Evolutionary conservation across 2,888 invertebrate species (phyloP), one percentile per base, ranked within the genome.

Genomic region (Tineola bisselliella): DNA sequence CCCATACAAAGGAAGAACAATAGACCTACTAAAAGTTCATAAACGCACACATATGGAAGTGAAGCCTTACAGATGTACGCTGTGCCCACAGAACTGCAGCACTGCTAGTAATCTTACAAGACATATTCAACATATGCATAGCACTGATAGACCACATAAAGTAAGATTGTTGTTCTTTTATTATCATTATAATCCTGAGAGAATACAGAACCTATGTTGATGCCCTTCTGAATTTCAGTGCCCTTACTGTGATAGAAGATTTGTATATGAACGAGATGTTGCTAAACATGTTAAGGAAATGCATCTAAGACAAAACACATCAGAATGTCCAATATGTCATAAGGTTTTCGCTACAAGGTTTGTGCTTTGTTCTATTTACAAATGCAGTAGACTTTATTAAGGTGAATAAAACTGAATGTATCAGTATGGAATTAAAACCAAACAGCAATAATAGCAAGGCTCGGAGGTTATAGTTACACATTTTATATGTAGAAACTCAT

Each of bases 221-320:
- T n/a, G n/a, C n/a, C n/a, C n/a, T n/a, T n/a, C n/a, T n/a, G 19
- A 60, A 62, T 78, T 79, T 61, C 73, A 86, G 86, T 87, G 86
- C 67, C 72, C 70, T 33, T 84, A 82, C 66, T 86, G 86, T 62
- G 84, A 86, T n/a, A 84, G 79, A 64, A 79, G 76, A 1, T 87
- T 87, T 66, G 77, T 80, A n/a, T 84, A 77, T 64, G 80, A 81
- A 67, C 82, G 83, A 63, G 81, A 81, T 64, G 76, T 84, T 76
- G 84, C 81, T 62, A 74, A 79, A 63, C 86, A 87, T 61, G 65
- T 84, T 44, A 77, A 71, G 68, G 86, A 86, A 63, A 84, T 82
- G 63, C 86, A 87, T 66, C 66, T 87, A 61, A 73, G 86, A 31
- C 83, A 83, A 65, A 78, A 80, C 44, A 81, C 81, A 0, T 84